A percentile compares a stretch with the other conserved stretches of the same genome.
phyloP scores from a whole-genome alignment of 2,113 vertebrate genomes.

The Neotragus moschatus region DNA sequence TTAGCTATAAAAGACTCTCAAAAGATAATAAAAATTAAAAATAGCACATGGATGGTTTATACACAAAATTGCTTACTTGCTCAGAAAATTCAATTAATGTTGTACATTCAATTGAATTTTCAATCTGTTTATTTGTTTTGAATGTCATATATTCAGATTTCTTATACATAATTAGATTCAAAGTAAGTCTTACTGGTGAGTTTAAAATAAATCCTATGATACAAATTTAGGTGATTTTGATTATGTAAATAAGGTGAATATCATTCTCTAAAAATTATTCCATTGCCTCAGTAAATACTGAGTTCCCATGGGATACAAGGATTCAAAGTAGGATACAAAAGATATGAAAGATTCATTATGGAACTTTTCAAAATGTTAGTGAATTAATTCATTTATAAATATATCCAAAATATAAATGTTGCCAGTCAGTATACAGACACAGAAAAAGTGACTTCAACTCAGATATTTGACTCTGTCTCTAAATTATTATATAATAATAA shows the following conservation, averaged over 20 bases:
- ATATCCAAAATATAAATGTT: not conserved
- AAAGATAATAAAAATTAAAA: not conserved
- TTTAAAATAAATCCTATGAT: not conserved
- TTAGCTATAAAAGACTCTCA: not conserved
- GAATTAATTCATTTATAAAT: not conserved
- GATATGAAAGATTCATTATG: not conserved
- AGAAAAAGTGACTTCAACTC: not conserved
- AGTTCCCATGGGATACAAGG: not conserved
- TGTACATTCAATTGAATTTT: not conserved
- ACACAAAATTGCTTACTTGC: not conserved
- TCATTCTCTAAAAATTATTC: not conserved
- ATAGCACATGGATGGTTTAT: not conserved
- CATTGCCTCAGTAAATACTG: not conserved
- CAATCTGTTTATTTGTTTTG: not conserved
- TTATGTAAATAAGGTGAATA: not conserved
- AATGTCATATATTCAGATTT: not conserved
- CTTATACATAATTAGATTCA: not conserved
- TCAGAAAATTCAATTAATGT: not conserved
- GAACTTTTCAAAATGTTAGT: not conserved
- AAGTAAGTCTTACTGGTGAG: not conserved
- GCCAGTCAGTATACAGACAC: not conserved
- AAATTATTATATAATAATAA: not conserved
- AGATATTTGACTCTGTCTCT: not conserved
- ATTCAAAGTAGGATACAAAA: not conserved
- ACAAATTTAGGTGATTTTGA: not conserved